Evolutionary conservation across 2,113 vertebrate species (phyloP), one percentile per base, ranked within the genome.

Genomic region (Peromyscus leucopus): DNA sequence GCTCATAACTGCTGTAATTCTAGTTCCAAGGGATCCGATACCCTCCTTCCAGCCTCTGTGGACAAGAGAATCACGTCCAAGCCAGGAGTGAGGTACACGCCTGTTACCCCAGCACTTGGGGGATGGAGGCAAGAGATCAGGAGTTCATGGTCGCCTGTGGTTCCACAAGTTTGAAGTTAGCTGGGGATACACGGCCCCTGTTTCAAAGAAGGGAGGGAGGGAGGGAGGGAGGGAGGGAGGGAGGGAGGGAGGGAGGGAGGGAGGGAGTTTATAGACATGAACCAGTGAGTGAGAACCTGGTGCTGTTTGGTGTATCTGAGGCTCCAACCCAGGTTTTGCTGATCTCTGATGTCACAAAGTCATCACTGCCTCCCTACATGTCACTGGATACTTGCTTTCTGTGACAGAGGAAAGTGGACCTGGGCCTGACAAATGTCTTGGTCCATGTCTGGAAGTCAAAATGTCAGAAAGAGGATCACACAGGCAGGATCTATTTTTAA

Each of bases 191-290:
- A 85, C 9, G 26, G n/a, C 16, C 7, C 22, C 59, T 63, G 61
- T 85, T 65, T 65, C 59, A 65, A 63, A n/a, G n/a, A 28, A 82
- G 33, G 10, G 57, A 57, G 42, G 78, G 17, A 1, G 22, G 19
- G 19, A 0, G 59, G 11, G 16, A 0, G 31, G 11, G 11, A 1
- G 13, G 1, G 6, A 2, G 15, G 1, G 36, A 1, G n/a, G 2
- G 6, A 2, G 61, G 22, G n/a, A 0, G 21, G 13, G n/a, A 31
- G 22, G 28, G 5, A 79, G 28, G 46, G 4, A n/a, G 28, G 28
- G 9, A 79, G 3, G 28, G 3, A 79, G 22, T 46, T 91, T 2
- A 7, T 33, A 42, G 59, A 67, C 12, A 33, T 26, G 63, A 76
- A 5, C 75, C 57, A 63, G 46, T 13, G 63, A 80, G 61, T 91